These are phyloP conservation scores for Toxotes chatareus DNA, from an alignment of 2,113 vertebrate species.

Conservation along the genomic window DNA sequence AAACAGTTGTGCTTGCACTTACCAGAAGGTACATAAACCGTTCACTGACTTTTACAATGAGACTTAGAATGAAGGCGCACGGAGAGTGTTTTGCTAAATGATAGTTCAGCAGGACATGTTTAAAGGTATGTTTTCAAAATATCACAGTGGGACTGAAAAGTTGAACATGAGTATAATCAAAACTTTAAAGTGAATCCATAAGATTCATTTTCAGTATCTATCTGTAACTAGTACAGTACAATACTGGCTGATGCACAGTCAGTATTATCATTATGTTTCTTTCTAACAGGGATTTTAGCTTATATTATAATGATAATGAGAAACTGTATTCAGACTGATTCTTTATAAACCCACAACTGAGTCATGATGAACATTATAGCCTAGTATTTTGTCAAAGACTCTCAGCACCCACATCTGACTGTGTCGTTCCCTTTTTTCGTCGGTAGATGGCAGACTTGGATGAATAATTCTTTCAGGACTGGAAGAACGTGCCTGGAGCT, in stretches of 20 bases:
- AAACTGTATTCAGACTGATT: not conserved
- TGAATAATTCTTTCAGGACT: conserved; percentile 41
- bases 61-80: not conserved
- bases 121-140: too few relatives aligned
- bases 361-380: not conserved
- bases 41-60: not conserved
- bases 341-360: not conserved
- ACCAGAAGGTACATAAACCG: not conserved
- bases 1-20: not conserved
- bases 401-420: not conserved
- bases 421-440: conserved; percentile 26
- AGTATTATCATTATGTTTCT: too few relatives aligned
- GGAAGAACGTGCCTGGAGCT: conserved; percentile 16
- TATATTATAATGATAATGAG: not conserved
- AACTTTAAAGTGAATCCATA: not conserved
- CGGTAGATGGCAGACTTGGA: conserved; percentile 82
- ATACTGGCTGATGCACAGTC: not conserved
- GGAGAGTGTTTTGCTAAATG: not conserved
- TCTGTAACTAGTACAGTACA: too few relatives aligned
- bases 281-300: not conserved
- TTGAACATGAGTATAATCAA: not conserved
- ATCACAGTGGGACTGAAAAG: too few relatives aligned
- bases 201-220: too few relatives aligned
- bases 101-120: not conserved
- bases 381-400: not conserved